Evolutionary conservation across 2,797 vertebrate species (phyloP).

Genomic region (Paedocypris micromegethes): DNA sequence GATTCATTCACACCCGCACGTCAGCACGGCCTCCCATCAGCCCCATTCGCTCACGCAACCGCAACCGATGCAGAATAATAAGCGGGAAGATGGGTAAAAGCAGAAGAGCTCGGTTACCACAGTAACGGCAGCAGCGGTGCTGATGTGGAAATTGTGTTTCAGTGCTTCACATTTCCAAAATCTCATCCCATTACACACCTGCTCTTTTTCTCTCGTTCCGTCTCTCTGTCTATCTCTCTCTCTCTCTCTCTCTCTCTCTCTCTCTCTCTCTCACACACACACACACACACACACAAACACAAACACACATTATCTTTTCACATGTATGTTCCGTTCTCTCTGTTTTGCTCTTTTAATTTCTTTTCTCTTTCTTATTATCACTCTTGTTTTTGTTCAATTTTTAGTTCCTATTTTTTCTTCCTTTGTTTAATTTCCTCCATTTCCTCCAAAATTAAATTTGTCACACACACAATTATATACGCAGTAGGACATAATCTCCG

Average conservation of each 20-base stretch:
- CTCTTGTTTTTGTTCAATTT: too few relatives aligned
- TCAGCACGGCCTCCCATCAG: slow-evolving; percentile 25
- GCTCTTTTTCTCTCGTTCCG: not conserved
- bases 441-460: too few relatives aligned
- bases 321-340: too few relatives aligned
- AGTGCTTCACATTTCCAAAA: slow-evolving; percentile 3
- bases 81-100: slow-evolving; percentile 37
- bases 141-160: slow-evolving; percentile 20
- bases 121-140: slow-evolving; percentile 10
- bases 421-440: too few relatives aligned
- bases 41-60: slow-evolving; percentile 26
- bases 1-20: slow-evolving; percentile 53
- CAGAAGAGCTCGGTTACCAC: slow-evolving; percentile 30
- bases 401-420: too few relatives aligned
- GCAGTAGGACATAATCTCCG: too few relatives aligned
- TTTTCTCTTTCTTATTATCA: too few relatives aligned
- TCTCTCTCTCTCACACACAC: too few relatives aligned
- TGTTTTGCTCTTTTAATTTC: too few relatives aligned
- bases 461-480: too few relatives aligned
- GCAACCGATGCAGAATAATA: slow-evolving; percentile 57
- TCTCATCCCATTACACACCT: slow-evolving; percentile 29
- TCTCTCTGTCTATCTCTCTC: not conserved
- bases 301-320: not conserved
- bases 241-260: too few relatives aligned
- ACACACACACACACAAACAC: too few relatives aligned